Evolutionary conservation across 2,888 invertebrate species (phyloP).

Genomic region (Bibio marci): DNA sequence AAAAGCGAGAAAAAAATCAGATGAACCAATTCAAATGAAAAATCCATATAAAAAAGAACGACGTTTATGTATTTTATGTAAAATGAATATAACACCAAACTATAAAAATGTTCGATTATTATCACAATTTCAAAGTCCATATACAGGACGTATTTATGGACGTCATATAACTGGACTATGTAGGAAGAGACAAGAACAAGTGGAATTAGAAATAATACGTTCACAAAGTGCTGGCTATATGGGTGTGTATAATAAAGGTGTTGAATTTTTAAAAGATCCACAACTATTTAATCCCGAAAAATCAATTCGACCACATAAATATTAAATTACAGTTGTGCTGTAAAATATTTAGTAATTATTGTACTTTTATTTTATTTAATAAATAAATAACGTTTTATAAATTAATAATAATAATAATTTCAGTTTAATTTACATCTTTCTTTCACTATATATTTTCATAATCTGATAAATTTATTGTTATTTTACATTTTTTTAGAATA

Average conservation of each 20-base stretch:
- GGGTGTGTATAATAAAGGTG: slow-evolving; percentile 66
- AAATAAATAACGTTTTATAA: too few species aligned
- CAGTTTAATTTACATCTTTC: neutral
- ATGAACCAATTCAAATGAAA: slow-evolving; percentile 36
- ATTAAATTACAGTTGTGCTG: slow-evolving; percentile 33
- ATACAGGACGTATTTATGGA: slow-evolving; percentile 84
- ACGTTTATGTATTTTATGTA: slow-evolving; percentile 64
- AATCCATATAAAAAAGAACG: slow-evolving; percentile 70
- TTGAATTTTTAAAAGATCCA: slow-evolving; percentile 70
- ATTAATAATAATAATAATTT: neutral
- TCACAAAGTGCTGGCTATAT: slow-evolving; percentile 68
- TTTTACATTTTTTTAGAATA: neutral
- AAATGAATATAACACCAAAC: slow-evolving; percentile 59
- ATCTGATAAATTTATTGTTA: neutral
- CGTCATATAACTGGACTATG: slow-evolving; percentile 90
- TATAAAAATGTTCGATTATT: slow-evolving; percentile 84
- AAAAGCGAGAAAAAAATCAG: too few species aligned
- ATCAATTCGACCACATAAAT: slow-evolving; percentile 64
- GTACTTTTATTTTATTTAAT: too few species aligned
- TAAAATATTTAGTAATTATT: neutral
- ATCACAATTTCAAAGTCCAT: slow-evolving; percentile 91
- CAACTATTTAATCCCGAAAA: slow-evolving; percentile 77
- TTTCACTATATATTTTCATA: neutral
- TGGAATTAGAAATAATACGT: slow-evolving; percentile 56
- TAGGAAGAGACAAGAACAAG: slow-evolving; percentile 52